Base-by-base conservation (phyloP, 2,113 vertebrate species). In the Cheirogaleus medius region DNA sequence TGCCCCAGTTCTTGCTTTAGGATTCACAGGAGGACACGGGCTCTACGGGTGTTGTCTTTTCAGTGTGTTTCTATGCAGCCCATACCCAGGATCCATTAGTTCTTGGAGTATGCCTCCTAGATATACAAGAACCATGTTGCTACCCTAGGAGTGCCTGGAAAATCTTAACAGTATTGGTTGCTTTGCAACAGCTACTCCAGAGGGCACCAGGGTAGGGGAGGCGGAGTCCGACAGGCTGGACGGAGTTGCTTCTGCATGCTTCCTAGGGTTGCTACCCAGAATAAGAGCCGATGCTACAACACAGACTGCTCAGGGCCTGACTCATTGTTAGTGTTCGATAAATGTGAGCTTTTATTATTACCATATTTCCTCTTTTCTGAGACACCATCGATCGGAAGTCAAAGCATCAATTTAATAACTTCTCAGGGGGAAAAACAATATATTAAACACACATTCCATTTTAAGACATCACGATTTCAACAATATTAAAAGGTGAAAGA, bases 261-360 rank as follows among this genome's bases (percentile, higher is more conserved):
- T 56, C 42, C 49, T 23, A 5, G 21, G 68, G 69, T 39, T 83
- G 78, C 74, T 74, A 76, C 47, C 58, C 69, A 82, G 69, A 71
- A 87, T 21, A 73, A 47, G 32, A 96, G 69, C 63, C 32, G 29
- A 6, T 8, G 73, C 80, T 74, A 27, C 34, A 71, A 37, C 3
- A 47, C 21, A 1, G 7, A 20, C 60, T 14, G 1, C 82, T 87
- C 83, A 39, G 58, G 71, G n/a, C 66, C 95, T 81, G 90, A 91
- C 91, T 97, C 92, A 44, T 39, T 49, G 71, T 95, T 85, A 78
- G 83, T 32, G 80, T 90, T 95, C 97, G 34, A 97, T 96, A 97
- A 90, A 95, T 87, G 97, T 39, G 95, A 90, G 93, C 94, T 95
- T 97, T 97, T 91, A 92, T 97, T 96, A 97, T 97, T 95, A 96